Percentiles rank a stretch among this genome's conserved stretches.
These are phyloP conservation scores for Drosophila ohnishii DNA, from an alignment of 1,140 invertebrate species.

Conservation along the genomic window DNA sequence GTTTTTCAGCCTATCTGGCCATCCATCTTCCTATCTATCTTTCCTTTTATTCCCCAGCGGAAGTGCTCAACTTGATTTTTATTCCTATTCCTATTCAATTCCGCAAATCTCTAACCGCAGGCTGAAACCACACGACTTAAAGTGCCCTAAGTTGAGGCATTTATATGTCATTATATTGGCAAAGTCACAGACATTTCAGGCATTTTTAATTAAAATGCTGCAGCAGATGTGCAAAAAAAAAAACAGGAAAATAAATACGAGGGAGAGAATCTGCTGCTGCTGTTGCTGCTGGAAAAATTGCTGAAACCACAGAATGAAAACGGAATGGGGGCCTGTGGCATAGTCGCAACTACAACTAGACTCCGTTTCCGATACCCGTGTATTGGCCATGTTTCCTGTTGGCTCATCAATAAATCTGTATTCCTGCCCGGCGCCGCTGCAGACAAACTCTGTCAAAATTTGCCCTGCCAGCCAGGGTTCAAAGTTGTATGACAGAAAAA, in stretches of 20 bases:
- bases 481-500: slow-evolving; percentile 5
- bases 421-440: slow-evolving; percentile 62
- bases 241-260: slow-evolving; percentile 6
- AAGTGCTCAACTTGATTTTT: slow-evolving; percentile 31
- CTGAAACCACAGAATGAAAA: slow-evolving; percentile 60
- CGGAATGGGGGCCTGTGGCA: slow-evolving; percentile 12
- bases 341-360: slow-evolving; percentile 37
- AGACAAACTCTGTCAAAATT: slow-evolving; percentile 58
- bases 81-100: slow-evolving; percentile 31
- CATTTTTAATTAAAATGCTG: slow-evolving; percentile 74
- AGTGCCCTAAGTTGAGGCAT: slow-evolving; percentile 50
- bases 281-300: slow-evolving; percentile 27
- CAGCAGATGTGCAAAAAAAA: slow-evolving; percentile 50
- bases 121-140: slow-evolving; percentile 48
- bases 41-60: slow-evolving; percentile 7
- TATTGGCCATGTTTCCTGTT: slow-evolving; percentile 65
- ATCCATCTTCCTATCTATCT: slow-evolving; percentile 29
- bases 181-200: slow-evolving; percentile 40
- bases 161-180: slow-evolving; percentile 61
- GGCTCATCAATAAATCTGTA: slow-evolving; percentile 79
- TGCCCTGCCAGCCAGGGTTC: slow-evolving; percentile 8
- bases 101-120: slow-evolving; percentile 27
- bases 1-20: slow-evolving; percentile 28
- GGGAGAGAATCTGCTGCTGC: slow-evolving; percentile 1
- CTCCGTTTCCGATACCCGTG: slow-evolving; percentile 34